Evolutionary conservation across 2,797 vertebrate genomes (phyloP).

Genomic region (Danio tinwini): DNA sequence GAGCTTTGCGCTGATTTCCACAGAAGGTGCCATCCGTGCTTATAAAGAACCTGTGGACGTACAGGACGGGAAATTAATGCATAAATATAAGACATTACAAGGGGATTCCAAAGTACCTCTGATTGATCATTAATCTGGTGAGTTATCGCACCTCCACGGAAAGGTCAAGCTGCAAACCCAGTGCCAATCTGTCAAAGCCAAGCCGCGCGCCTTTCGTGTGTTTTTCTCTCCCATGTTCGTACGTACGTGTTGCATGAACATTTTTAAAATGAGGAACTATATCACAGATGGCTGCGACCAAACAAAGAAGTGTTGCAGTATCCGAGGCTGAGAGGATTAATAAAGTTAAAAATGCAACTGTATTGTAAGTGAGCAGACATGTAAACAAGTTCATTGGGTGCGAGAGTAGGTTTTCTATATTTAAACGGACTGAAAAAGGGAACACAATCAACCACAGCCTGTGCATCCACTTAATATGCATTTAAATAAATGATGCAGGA

Average conservation of each 20-base stretch:
- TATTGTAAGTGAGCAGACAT: not conserved
- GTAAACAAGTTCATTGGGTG: slow-evolving; percentile 42
- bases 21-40: slow-evolving; percentile 34
- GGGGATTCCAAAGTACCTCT: slow-evolving; percentile 73
- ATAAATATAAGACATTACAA: slow-evolving; percentile 66
- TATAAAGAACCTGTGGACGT: slow-evolving; percentile 46
- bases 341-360: slow-evolving; percentile 64
- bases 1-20: slow-evolving; percentile 52
- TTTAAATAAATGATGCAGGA: slow-evolving; percentile 65
- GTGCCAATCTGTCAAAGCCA: slow-evolving; percentile 78
- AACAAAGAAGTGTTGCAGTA: slow-evolving; percentile 25
- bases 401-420: slow-evolving; percentile 36
- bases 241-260: slow-evolving; percentile 47
- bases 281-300: slow-evolving; percentile 32
- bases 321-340: slow-evolving; percentile 50
- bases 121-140: slow-evolving; percentile 85
- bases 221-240: slow-evolving; percentile 47
- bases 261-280: slow-evolving; percentile 30
- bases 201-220: slow-evolving; percentile 54
- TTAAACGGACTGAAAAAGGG: slow-evolving; percentile 44
- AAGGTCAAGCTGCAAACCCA: slow-evolving; percentile 81
- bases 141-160: slow-evolving; percentile 82
- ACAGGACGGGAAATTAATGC: slow-evolving; percentile 54
- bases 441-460: slow-evolving; percentile 48
- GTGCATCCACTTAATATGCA: slow-evolving; percentile 60